phyloP scores from a whole-genome alignment of 2,113 vertebrate species.

The Symphodus melops region DNA sequence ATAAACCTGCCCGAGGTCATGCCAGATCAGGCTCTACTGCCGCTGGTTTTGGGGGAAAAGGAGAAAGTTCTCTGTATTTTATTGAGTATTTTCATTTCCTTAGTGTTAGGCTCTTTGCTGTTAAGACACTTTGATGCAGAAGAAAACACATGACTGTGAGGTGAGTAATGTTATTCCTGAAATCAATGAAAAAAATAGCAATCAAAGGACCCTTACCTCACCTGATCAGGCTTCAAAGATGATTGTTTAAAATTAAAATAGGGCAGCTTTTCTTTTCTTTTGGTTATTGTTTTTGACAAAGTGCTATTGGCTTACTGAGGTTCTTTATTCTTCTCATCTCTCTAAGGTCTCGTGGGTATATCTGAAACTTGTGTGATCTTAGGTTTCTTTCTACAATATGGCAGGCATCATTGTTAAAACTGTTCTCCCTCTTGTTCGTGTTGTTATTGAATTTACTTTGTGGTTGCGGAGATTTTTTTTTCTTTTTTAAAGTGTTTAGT shows the following conservation, averaged over 20 bases:
- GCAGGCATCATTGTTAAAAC: constrained; percentile 12
- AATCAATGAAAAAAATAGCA: background rate
- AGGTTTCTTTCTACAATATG: constrained; percentile 23
- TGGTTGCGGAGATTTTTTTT: too few relatives aligned
- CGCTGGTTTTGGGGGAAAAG: constrained; percentile 4
- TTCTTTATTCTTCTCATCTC: constrained; percentile 22
- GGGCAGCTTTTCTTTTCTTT: constrained; percentile 37
- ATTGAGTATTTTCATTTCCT: background rate
- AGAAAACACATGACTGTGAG: background rate
- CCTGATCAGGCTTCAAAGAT: constrained; percentile 18
- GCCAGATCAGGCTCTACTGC: background rate
- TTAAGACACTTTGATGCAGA: background rate
- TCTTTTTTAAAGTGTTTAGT: background rate
- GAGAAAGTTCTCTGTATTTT: background rate
- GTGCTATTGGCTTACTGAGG: constrained; percentile 57
- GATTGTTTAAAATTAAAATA: constrained; percentile 37
- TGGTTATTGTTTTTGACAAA: constrained; percentile 23
- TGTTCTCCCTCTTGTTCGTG: background rate
- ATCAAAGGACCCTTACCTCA: background rate
- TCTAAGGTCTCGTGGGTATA: constrained; percentile 10
- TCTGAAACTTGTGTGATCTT: constrained; percentile 25
- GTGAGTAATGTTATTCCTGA: background rate
- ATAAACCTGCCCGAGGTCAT: background rate
- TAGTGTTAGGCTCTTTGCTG: background rate
- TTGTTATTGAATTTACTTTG: background rate